Evolutionary conservation across 2,888 invertebrate genomes (phyloP).

Genomic region (Lycia hirtaria): DNA sequence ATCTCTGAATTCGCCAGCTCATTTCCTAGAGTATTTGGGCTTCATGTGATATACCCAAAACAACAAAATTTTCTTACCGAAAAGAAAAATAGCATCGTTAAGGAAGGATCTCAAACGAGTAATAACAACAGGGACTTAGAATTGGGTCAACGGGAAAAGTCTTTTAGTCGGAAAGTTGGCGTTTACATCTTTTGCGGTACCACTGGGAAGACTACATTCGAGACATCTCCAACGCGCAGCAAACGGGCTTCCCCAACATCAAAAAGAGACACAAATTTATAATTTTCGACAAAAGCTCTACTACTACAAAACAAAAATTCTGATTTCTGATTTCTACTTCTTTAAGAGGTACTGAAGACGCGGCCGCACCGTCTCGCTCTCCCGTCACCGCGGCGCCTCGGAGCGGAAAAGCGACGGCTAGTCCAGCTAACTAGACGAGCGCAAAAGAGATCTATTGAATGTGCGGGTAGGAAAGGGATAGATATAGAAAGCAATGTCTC

Average conservation of each 20-base stretch:
- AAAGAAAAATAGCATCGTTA: not conserved
- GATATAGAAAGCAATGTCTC: too few species aligned
- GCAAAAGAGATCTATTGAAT: too few species aligned
- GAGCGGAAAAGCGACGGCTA: too few species aligned
- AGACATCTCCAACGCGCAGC: slow-evolving; percentile 28
- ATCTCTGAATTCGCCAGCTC: slow-evolving; percentile 17
- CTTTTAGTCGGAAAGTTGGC: slow-evolving; percentile 24
- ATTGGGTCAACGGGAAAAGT: slow-evolving; percentile 25
- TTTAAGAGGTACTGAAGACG: too few species aligned
- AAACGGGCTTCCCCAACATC: slow-evolving; percentile 22
- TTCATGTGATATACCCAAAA: slow-evolving; percentile 30
- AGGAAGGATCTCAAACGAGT: not conserved
- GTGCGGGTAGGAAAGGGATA: too few species aligned
- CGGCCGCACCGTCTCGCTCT: too few species aligned
- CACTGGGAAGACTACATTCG: slow-evolving; percentile 30
- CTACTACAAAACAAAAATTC: too few species aligned
- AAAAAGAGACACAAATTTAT: slow-evolving; percentile 5
- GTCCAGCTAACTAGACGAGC: too few species aligned
- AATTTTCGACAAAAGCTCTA: slow-evolving; percentile 4
- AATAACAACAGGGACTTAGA: slow-evolving; percentile 8
- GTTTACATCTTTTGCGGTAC: slow-evolving; percentile 20
- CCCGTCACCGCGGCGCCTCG: too few species aligned
- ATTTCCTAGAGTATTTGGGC: slow-evolving; percentile 30
- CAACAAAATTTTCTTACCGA: slow-evolving; percentile 29
- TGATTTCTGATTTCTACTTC: too few species aligned